Base-by-base conservation (phyloP, 2,113 vertebrate species). In the Fregata magnificens region DNA sequence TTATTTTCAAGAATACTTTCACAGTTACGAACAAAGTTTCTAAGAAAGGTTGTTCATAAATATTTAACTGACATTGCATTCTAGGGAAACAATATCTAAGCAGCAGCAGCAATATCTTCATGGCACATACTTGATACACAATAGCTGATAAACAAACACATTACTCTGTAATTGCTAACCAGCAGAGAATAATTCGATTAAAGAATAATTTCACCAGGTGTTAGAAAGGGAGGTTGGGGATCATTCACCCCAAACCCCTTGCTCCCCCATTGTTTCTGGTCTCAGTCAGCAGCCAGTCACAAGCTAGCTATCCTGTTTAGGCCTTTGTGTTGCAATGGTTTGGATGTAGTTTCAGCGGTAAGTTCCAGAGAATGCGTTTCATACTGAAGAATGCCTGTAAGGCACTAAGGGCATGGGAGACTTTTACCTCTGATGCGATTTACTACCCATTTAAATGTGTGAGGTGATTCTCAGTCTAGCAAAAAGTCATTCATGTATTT, bases 331-430 rank as follows among this genome's bases (percentile, higher is more conserved):
- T 2, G 0, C 13, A 9, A 1, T 26, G 25, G 24, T n/a, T 38
- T 24, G 14, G 47, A 12, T 38, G 31, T 26, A 7, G 11, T 53
- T 66, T 66, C 45, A 29, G 58, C 16, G 1, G 6, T 28, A 45
- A 58, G 44, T 55, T 53, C 31, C 24, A 14, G 40, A 1, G 0
- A 28, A 45, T 7, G 32, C 2, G 1, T 62, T 67, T 62, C 29
- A 5, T 56, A 38, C 15, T 1, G 0, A 62, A 38, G 28, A 77
- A 42, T 8, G 31, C 9, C 45, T 22, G 24, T 12, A 44, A 49
- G 40, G 45, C 26, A 20, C 21, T 29, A 7, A 4, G 40, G 45
- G 40, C 47, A 42, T 13, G n/a, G 42, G 28, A 47, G 25, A 25
- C 24, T 56, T 70, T 76, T 40, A n/a, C 29, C 18, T 63, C 25